Evolutionary conservation across 2,888 invertebrate species (phyloP).

Genomic region (Agrotis clavis): DNA sequence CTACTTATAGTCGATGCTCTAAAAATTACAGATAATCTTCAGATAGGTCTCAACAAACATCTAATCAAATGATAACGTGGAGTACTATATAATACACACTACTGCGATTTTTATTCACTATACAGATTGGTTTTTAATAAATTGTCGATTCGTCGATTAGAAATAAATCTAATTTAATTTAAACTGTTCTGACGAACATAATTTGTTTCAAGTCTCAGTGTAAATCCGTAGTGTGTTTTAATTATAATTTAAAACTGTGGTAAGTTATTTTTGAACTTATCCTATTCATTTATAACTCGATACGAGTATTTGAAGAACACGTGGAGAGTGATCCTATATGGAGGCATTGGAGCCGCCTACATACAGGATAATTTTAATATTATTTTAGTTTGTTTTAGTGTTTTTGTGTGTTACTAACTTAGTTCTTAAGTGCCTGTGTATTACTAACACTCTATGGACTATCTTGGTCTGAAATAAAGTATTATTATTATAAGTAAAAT

Average conservation of each 20-base stretch:
- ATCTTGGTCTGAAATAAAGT: no score
- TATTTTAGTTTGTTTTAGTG: no score
- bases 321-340: no score
- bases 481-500: not conserved
- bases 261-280: not conserved
- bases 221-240: not conserved
- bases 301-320: no score
- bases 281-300: not conserved
- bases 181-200: not conserved
- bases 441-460: no score
- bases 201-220: not conserved
- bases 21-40: not conserved
- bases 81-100: not conserved
- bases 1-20: not conserved
- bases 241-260: not conserved
- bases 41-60: not conserved
- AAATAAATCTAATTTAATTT: not conserved
- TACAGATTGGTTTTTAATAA: not conserved
- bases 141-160: not conserved
- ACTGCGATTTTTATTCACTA: not conserved
- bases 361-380: no score
- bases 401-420: no score
- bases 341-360: no score
- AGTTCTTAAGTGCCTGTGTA: no score
- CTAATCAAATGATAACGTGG: not conserved